Base-by-base conservation (phyloP, 64 coral and sea anemone genomes). In the Hydrozoanthus tunicans region DNA sequence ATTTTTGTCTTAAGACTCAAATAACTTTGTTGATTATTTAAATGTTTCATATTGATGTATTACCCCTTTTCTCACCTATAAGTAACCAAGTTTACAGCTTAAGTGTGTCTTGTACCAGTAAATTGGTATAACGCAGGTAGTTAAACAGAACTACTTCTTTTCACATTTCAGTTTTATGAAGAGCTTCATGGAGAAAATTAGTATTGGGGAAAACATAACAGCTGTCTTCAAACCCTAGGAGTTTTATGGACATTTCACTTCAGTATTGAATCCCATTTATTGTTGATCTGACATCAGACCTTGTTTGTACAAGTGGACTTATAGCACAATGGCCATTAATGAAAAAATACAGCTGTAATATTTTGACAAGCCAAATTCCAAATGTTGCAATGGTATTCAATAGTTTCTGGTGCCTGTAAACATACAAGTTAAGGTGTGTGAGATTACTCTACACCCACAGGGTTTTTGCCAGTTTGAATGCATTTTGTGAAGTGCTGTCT, bases 141-240 rank as follows among this genome's bases (percentile, higher is more conserved):
- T 68, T 64, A 54, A 32, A 80, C 7, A 1, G 13, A 13, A 58
- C 14, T 5, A 66, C 7, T 86, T 43, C 17, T 24, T 64, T 71
- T 79, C 53, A 0, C n/a, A 67, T 91, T 85, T 84, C 80, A 94
- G 93, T 89, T 94, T 90, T 94, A 84, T 76, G 61, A 82, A 51
- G 93, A 94, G 77, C 69, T 81, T 69, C 64, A 82, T 32, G 53
- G 27, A 51, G 1, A n/a, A 6, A 67, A 56, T 68, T 83, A 77
- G 56, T 8, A 86, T 4, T 78, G 53, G 55, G 24, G 24, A 25
- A n/a, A 71, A n/a, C 13, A 5, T 43, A 1, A 43, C 32, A 43
- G 32, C 32, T 43, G 32, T 43, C 32, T 11, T 3, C 32, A 76
- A 73, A 23, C 3, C 1, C 4, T 51, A 9, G 70, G 6, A 43